Evolutionary conservation across 2,797 vertebrate genomes (phyloP), one percentile per base, ranked within the genome.

Genomic region (Gymnoscopelus braueri): DNA sequence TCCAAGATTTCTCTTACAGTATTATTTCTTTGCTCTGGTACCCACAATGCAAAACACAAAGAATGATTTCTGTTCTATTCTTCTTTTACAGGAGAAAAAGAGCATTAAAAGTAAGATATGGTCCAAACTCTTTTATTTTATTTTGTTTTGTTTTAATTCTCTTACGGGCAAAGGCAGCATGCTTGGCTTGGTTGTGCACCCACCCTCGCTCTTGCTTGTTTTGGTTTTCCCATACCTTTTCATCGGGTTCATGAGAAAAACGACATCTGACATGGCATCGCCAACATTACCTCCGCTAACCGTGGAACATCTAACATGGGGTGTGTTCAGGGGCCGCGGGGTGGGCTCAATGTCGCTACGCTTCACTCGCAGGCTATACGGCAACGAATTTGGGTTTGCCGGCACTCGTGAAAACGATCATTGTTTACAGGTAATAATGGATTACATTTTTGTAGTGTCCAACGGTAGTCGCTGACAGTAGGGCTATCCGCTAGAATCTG

Each of bases 51-150:
- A 56, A 82, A 78, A 80, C 72, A 69, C 79, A 72, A 91, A 89
- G 72, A 92, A 87, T 94, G 92, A 94, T 93, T 90, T 83, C 63
- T 94, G 88, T 89, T 88, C 83, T 92, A 90, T 90, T 92, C 90
- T 93, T 93, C 92, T 92, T 94, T 94, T 92, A 91, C 94, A 95
- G 94, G 94, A 94, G 93, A 95, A 91, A 95, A 94, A 94, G 94
- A 95, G 89, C 93, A 94, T 93, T 95, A 94, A 95, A 95, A 94
- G 94, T 95, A 95, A 95, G 94, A 88, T 86, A 87, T 89, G 86
- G 81, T 93, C 90, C 87, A 92, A 90, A 89, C 72, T 86, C 62
- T 75, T 87, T 69, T 71, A 80, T 71, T 81, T 72, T 19, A 61
- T 74, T 63, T 53, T 53, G 11, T 57, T 26, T 57, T 55, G 51